Percentiles rank a stretch among this genome's conserved stretches.
Conservation (phyloP, 2,113 vertebrate genomes). For the Holacanthus passer region DNA sequence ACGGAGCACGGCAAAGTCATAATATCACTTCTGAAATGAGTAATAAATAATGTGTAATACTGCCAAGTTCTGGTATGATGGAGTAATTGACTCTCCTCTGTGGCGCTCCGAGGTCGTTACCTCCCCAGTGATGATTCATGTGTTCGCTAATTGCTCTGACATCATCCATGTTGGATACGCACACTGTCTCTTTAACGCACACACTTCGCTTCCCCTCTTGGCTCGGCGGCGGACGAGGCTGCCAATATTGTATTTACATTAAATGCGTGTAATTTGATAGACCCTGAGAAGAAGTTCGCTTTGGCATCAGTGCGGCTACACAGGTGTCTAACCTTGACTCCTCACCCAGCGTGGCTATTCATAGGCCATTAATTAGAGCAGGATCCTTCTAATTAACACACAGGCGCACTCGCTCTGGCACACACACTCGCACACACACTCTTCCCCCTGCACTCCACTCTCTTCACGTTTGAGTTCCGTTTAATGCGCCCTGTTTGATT, state of each 20-base stretch:
- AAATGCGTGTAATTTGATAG: slow-evolving; percentile 67
- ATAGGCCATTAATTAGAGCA: slow-evolving; percentile 79
- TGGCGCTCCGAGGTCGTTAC: slow-evolving; percentile 71
- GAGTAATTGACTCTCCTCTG: slow-evolving; percentile 69
- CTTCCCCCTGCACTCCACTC: slow-evolving; percentile 51
- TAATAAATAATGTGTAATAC: slow-evolving; percentile 62
- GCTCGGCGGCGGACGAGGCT: slow-evolving; percentile 37
- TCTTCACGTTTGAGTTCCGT: slow-evolving; percentile 75
- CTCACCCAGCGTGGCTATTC: slow-evolving; percentile 69
- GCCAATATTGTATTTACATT: slow-evolving; percentile 74
- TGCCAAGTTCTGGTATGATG: slow-evolving; percentile 57
- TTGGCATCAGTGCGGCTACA: slow-evolving; percentile 42
- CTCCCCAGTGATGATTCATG: slow-evolving; percentile 71
- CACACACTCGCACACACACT: slow-evolving; percentile 32
- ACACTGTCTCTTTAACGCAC: slow-evolving; percentile 46
- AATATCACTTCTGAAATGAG: slow-evolving; percentile 50
- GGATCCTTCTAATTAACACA: slow-evolving; percentile 76
- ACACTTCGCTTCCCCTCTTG: slow-evolving; percentile 11
- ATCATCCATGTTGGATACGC: slow-evolving; percentile 71
- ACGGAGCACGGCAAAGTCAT: slow-evolving; percentile 35
- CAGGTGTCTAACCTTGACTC: slow-evolving; percentile 79
- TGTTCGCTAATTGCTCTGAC: slow-evolving; percentile 78
- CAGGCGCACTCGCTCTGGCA: slow-evolving; percentile 40
- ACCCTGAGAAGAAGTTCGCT: slow-evolving; percentile 46
- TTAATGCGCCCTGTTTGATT: slow-evolving; percentile 79